Evolutionary conservation across 2,113 vertebrate species (phyloP).

Genomic region (Copsychus sechellarum): DNA sequence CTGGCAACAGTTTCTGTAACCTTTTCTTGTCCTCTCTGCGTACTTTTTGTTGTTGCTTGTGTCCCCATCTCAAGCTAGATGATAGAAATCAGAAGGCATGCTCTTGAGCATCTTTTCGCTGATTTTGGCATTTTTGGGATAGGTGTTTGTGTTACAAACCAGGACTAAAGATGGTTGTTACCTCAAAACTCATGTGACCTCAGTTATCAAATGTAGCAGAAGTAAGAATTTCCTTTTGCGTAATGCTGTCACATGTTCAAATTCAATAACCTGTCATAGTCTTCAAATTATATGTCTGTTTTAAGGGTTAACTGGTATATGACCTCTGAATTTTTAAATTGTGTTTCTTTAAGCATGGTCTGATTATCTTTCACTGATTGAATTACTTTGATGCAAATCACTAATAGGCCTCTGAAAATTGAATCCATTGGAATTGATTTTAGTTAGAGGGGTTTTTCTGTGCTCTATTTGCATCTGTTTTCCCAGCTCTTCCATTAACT

Average conservation of each 20-base stretch:
- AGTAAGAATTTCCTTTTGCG: background rate
- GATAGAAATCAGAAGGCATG: background rate
- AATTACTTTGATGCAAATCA: background rate
- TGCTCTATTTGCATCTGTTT: background rate
- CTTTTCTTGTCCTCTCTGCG: fast-evolving
- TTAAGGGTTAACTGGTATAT: background rate
- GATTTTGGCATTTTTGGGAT: background rate
- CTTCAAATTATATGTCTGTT: background rate
- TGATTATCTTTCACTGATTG: background rate
- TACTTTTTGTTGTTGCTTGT: background rate
- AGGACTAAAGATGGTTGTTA: background rate
- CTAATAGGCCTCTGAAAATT: constrained; percentile 4
- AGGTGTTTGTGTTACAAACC: background rate
- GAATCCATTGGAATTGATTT: constrained; percentile 37
- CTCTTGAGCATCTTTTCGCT: background rate
- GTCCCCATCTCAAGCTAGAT: background rate
- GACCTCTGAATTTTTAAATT: background rate
- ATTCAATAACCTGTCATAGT: background rate
- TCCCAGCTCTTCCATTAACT: background rate
- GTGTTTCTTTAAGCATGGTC: background rate
- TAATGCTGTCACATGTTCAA: background rate
- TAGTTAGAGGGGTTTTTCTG: background rate
- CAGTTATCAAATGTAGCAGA: background rate
- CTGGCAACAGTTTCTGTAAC: background rate
- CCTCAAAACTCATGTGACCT: background rate